These are phyloP conservation scores for Globodera rostochiensis DNA, from an alignment of 1,140 invertebrate species.

Conservation along the genomic window DNA sequence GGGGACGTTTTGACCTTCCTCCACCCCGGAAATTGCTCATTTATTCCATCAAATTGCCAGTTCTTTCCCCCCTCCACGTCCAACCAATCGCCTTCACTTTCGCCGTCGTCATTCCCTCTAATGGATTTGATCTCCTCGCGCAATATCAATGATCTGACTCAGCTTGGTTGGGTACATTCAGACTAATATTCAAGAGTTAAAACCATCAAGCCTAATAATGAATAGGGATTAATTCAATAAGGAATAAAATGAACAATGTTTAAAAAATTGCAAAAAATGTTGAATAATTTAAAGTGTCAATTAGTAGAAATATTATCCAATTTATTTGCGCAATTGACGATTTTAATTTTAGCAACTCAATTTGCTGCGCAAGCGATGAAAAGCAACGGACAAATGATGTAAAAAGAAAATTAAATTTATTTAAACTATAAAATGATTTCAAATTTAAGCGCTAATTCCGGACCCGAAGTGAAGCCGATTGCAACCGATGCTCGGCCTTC, in stretches of 20 bases:
- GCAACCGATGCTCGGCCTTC: conserved; percentile 20
- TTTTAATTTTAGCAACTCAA: conserved; percentile 41
- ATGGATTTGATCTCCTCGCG: conserved; percentile 47
- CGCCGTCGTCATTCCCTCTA: conserved; percentile 17
- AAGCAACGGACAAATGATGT: conserved; percentile 49
- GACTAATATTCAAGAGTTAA: too few species aligned
- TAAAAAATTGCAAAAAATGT: too few species aligned
- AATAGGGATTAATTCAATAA: too few species aligned
- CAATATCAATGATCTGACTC: conserved; percentile 52
- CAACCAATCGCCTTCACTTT: neutral
- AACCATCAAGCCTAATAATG: too few species aligned
- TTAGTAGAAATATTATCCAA: neutral
- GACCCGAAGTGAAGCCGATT: conserved; percentile 22
- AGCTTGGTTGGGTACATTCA: neutral
- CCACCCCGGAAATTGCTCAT: too few species aligned
- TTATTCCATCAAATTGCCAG: neutral
- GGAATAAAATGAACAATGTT: too few species aligned
- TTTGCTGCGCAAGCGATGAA: conserved; percentile 53
- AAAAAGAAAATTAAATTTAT: conserved; percentile 6
- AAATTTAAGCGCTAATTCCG: conserved; percentile 27
- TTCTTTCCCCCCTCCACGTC: neutral
- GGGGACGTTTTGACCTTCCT: too few species aligned
- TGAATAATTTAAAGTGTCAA: neutral
- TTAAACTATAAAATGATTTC: neutral
- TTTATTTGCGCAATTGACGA: too few species aligned